Evolutionary conservation across 2,797 vertebrate species (phyloP), one percentile per base, ranked within the genome.

Genomic region (Anniella stebbinsi): DNA sequence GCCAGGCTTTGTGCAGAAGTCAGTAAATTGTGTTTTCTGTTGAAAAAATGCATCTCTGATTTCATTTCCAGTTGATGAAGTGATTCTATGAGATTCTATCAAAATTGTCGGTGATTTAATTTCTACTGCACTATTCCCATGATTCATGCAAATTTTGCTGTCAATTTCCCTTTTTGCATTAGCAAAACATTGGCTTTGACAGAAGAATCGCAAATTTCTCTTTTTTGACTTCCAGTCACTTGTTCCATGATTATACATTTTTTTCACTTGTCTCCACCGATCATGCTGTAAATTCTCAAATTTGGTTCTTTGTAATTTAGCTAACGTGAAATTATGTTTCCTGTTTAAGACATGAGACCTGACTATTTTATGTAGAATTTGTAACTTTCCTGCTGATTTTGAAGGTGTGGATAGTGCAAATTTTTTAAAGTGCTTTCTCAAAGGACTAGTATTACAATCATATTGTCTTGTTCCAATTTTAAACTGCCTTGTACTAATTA

Each of bases 341-440:
- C 96, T 91, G 70, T 93, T 96, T 93, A 96, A 94, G 67, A 97
- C 95, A 33, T 96, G 97, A 94, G 95, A 97, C 57, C 96, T 97
- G 86, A 93, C 96, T 95, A 98, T 90, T 89, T 96, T 97, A 96
- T 96, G 97, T 63, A 98, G 95, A 91, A 98, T 97, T 93, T 96
- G 97, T 82, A 96, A 96, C 92, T 98, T 98, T 93, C 98, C 98
- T 93, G 96, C 92, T 86, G 98, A 98, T 96, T 98, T 99, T 96
- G 98, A 98, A 97, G 98, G 98, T 93, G 98, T 97, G 13, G 97
- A 97, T 96, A 98, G 98, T 94, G 98, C 98, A 98, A 99, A 99
- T 95, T 99, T 99, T 97, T 99, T 99, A 94, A 99, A 97, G 96
- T 99, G 98, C 97, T 98, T 99, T 95, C 98, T 98, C 91, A 99